Percentiles rank a stretch among this genome's conserved stretches.
Evolutionary conservation across 1,140 invertebrate genomes (phyloP).

Genomic region (Bombus balteatus): DNA sequence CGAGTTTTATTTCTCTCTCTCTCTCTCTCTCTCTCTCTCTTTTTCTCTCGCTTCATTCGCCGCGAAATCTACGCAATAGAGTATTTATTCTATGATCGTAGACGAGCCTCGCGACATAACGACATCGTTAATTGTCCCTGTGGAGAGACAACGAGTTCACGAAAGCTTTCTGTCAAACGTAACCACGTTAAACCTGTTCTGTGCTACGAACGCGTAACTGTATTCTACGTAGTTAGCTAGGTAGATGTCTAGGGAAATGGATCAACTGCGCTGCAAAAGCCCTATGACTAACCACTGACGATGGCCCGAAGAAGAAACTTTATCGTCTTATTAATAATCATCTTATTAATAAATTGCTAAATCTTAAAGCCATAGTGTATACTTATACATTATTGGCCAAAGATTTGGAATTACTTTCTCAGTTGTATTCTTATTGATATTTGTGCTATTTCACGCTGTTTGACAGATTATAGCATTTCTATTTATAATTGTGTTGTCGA

Average conservation of each 20-base stretch:
- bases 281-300: too few relatives aligned
- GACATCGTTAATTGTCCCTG: slow-evolving; percentile 55
- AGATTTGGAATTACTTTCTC: too few relatives aligned
- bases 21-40: not conserved
- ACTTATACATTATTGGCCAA: too few relatives aligned
- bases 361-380: not conserved
- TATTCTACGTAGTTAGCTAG: slow-evolving; percentile 4
- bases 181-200: slow-evolving; percentile 51
- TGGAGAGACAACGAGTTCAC: slow-evolving; percentile 23
- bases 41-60: not conserved
- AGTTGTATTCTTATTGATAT: too few relatives aligned
- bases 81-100: slow-evolving; percentile 42
- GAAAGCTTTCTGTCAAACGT: slow-evolving; percentile 21
- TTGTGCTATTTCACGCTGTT: too few relatives aligned
- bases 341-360: not conserved
- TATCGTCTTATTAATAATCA: not conserved
- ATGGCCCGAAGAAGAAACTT: not conserved
- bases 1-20: too few relatives aligned
- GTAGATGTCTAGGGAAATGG: not conserved
- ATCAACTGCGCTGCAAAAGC: not conserved
- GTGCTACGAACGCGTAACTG: slow-evolving; percentile 26
- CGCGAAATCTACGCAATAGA: slow-evolving; percentile 8
- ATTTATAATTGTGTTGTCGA: too few relatives aligned
- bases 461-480: too few relatives aligned
- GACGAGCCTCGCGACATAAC: slow-evolving; percentile 32